These are phyloP conservation scores for Python bivittatus DNA, from an alignment of 2,113 vertebrate genomes.

Conservation along the genomic window DNA sequence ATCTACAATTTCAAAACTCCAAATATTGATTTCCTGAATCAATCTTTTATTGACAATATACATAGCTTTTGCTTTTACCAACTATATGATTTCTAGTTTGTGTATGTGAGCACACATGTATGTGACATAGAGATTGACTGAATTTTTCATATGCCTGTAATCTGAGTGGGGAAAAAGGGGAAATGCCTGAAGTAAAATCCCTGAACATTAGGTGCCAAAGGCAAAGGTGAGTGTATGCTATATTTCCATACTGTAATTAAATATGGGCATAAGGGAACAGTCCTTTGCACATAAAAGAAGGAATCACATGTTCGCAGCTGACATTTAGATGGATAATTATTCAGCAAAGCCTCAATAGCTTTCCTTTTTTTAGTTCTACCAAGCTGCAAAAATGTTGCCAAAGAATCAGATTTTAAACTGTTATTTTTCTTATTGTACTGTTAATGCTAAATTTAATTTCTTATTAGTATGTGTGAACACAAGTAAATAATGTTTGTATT, in stretches of 20 bases:
- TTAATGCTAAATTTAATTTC: not conserved
- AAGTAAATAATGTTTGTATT: not conserved
- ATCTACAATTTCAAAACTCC: not conserved
- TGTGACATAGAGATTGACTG: not conserved
- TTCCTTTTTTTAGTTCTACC: constrained; percentile 34
- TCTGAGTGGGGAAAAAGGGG: constrained; percentile 2
- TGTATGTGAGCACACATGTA: not conserved
- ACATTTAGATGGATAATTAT: constrained; percentile 72
- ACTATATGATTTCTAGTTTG: not conserved
- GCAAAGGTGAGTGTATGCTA: constrained; percentile 51
- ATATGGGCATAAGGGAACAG: constrained; percentile 59
- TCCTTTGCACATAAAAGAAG: constrained; percentile 67
- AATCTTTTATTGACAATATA: not conserved
- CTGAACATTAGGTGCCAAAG: constrained; percentile 49
- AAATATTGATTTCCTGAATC: not conserved
- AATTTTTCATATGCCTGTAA: constrained; percentile 8
- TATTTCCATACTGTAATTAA: constrained; percentile 64
- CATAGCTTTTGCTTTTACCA: not conserved
- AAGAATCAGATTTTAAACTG: constrained; percentile 2
- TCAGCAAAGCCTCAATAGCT: constrained; percentile 48
- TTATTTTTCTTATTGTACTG: not conserved
- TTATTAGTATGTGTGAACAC: not conserved
- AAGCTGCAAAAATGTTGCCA: constrained; percentile 27
- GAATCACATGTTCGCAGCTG: constrained; percentile 59
- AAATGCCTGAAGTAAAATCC: constrained; percentile 45